Evolutionary conservation across 2,797 vertebrate genomes (phyloP).

Genomic region (Gorsachius magnificus): DNA sequence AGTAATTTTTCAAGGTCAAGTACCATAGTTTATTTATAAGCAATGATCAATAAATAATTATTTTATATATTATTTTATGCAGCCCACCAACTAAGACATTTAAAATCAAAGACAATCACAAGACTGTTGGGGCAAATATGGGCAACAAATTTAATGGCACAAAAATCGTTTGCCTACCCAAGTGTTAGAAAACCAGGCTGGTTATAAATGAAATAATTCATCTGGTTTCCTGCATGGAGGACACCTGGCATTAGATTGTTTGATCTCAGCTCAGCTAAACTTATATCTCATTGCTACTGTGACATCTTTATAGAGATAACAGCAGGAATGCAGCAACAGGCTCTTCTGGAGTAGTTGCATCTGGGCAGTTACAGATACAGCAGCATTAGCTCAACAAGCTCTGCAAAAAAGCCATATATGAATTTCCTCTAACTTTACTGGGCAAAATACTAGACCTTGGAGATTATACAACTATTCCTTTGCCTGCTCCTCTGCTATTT

Average conservation of each 20-base stretch:
- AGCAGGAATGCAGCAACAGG: neutral
- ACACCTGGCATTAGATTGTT: neutral
- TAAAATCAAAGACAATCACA: neutral
- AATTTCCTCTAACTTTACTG: neutral
- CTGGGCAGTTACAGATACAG: neutral
- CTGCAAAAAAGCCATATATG: neutral
- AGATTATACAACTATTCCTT: neutral
- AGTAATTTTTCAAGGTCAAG: neutral
- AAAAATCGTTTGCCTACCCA: neutral
- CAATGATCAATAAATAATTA: neutral
- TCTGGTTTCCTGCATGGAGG: neutral
- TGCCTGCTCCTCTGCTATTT: neutral
- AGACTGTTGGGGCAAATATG: neutral
- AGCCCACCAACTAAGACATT: neutral
- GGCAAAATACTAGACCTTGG: neutral
- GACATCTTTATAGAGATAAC: neutral
- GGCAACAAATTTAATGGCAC: neutral
- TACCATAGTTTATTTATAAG: neutral
- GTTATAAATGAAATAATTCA: neutral
- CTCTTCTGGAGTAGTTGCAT: neutral
- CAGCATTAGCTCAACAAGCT: neutral
- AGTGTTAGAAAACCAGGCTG: neutral
- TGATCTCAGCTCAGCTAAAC: neutral
- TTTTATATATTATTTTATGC: neutral
- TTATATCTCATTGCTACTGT: neutral